Evolutionary conservation across 2,113 vertebrate species (phyloP), one percentile per base, ranked within the genome.

Genomic region (Entomyzon cyanotis): DNA sequence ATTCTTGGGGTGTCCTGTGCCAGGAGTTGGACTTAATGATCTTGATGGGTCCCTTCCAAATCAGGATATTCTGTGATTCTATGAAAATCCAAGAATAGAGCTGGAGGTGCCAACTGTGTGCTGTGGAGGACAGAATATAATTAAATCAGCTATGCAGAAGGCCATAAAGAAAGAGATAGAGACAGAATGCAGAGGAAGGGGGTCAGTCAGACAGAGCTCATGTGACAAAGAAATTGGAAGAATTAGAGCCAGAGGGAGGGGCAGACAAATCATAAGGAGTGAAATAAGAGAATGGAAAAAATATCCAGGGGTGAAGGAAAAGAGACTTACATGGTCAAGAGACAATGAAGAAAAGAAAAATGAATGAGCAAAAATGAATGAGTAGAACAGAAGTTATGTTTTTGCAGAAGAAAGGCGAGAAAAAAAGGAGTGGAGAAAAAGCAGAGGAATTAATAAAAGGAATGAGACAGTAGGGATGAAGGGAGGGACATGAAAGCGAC

Each of bases 391-490:
- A 94, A 89, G 31, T 78, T 41, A 49, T 4, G 20, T 15, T 82
- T 53, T 60, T 79, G 27, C 24, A 67, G 24, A 73, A 70, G 70
- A 79, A 87, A 93, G 33, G 15, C 16, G 30, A 30, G 50, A 12
- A 63, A 71, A 65, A 84, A 46, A 33, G 15, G 65, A 85, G 9
- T 31, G 9, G 27, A 70, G 15, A 52, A 69, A 90, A 95, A 74
- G 14, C 22, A 93, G 41, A 82, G 49, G 62, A 87, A 89, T 87
- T 95, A 94, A 94, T 95, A 91, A 87, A 84, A 87, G 49, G 41
- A 97, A 96, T 46, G 91, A 91, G 91, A 67, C 76, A 82, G 56
- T 10, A 55, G 53, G 76, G 88, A 94, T 84, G 86, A 90, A 93
- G 27, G 53, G 52, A 93, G 39, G 75, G 62, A 92, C 69, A 73